These are phyloP conservation scores for Coenonympha glycerion DNA, from an alignment of 2,888 invertebrate species.

Conservation along the genomic window DNA sequence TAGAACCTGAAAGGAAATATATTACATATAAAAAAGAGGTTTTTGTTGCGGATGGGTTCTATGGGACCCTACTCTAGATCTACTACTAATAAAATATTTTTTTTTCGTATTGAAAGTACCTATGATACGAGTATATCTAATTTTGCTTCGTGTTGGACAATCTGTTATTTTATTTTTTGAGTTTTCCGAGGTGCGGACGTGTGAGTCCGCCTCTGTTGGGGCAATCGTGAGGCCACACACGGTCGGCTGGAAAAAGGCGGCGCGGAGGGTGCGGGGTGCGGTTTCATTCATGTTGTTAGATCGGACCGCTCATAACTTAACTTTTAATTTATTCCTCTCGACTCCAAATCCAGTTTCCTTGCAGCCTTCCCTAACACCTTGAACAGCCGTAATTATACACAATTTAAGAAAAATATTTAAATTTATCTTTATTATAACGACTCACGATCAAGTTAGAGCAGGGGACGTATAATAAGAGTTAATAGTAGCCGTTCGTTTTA, in stretches of 20 bases:
- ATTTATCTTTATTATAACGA: conserved; percentile 39
- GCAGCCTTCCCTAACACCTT: conserved; percentile 52
- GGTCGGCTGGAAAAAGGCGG: conserved; percentile 39
- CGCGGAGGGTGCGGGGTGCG: conserved; percentile 35
- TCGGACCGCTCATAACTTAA: conserved; percentile 73
- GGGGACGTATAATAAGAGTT: conserved; percentile 20
- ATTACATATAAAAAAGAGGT: too few relatives aligned
- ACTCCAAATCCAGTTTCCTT: conserved; percentile 55
- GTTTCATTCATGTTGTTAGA: conserved; percentile 77
- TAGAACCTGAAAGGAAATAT: too few relatives aligned
- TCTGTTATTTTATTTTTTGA: too few relatives aligned
- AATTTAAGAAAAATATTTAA: conserved; percentile 42
- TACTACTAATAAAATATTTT: too few relatives aligned
- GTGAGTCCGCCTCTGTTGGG: conserved; percentile 52
- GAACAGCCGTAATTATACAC: conserved; percentile 51
- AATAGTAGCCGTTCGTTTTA: conserved; percentile 3
- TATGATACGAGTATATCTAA: too few relatives aligned
- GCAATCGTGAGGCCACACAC: conserved; percentile 68
- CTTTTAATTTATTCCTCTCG: conserved; percentile 72
- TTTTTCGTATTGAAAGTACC: too few relatives aligned
- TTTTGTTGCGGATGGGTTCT: too few relatives aligned
- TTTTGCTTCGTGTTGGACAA: too few relatives aligned
- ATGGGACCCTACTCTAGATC: too few relatives aligned
- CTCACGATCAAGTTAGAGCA: conserved; percentile 21
- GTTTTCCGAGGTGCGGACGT: background rate